Percentiles rank a stretch among this genome's conserved stretches.
Evolutionary conservation across 2,888 invertebrate genomes (phyloP).

Genomic region (Microplitis manilae): DNA sequence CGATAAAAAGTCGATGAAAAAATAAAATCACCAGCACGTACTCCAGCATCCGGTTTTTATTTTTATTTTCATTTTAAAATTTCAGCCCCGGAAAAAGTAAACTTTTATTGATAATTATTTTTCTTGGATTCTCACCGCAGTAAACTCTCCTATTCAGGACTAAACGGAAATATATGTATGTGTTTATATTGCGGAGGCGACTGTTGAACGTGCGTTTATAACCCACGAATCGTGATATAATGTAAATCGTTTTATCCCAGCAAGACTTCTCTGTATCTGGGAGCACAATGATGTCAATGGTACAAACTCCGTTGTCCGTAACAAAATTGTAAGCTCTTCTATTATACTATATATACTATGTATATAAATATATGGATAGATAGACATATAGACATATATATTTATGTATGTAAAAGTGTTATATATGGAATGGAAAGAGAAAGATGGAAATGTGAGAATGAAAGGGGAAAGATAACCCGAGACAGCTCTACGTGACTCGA

Average conservation of each 20-base stretch:
- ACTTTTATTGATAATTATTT: neutral
- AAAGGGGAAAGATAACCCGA: conserved; percentile 34
- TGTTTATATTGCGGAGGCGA: neutral
- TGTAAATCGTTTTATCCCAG: conserved; percentile 29
- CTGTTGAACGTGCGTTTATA: conserved; percentile 19
- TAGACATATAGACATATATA: neutral
- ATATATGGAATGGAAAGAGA: conserved; percentile 17
- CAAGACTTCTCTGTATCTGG: conserved; percentile 9
- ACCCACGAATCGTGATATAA: conserved; percentile 26
- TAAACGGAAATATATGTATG: conserved; percentile 13
- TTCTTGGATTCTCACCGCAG: no score
- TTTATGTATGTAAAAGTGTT: neutral
- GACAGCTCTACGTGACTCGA: conserved; percentile 42
- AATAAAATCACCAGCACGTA: neutral
- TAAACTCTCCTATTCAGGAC: neutral
- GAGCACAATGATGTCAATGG: conserved; percentile 22
- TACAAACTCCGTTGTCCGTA: conserved; percentile 50
- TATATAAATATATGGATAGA: neutral
- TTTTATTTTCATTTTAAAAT: no score
- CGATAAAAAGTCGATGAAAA: neutral
- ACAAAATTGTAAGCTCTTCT: conserved; percentile 48
- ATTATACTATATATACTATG: conserved; percentile 36
- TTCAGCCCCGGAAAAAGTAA: no score
- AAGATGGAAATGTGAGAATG: conserved; percentile 36
- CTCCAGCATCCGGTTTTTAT: neutral